Conservation (phyloP, 2,113 vertebrate genomes). For the Chaetodon auriga region DNA sequence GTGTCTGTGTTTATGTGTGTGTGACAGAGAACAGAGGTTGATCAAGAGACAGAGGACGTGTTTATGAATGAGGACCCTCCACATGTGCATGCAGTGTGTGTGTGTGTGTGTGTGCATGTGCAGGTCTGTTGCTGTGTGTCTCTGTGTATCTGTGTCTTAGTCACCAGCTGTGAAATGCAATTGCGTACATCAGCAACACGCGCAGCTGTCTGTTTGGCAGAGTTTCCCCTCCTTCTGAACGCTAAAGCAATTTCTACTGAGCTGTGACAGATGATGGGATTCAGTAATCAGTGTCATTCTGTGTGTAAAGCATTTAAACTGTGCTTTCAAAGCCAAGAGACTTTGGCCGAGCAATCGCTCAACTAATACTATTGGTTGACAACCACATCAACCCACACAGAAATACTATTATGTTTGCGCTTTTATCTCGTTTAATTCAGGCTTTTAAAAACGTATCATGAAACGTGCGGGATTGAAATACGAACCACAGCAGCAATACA, state of each 20-base stretch:
- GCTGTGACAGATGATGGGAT: conserved; percentile 77
- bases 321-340: conserved; percentile 64
- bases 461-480: neutral
- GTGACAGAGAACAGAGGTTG: conserved; percentile 47
- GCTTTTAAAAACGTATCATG: neutral
- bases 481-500: conserved; percentile 2
- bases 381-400: conserved; percentile 30
- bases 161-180: conserved; percentile 76
- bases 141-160: conserved; percentile 53
- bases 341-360: conserved; percentile 54
- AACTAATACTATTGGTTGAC: conserved; percentile 45
- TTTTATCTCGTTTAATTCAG: conserved; percentile 21
- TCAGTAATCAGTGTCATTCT: conserved; percentile 78
- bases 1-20: conserved; percentile 16
- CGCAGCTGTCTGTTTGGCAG: conserved; percentile 79
- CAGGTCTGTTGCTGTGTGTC: conserved; percentile 41
- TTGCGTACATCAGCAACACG: conserved; percentile 58
- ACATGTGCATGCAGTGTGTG: conserved; percentile 55
- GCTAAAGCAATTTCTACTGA: conserved; percentile 73
- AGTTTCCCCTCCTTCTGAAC: conserved; percentile 63
- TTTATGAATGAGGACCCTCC: conserved; percentile 48
- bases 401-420: neutral
- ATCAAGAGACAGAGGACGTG: conserved; percentile 36
- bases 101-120: neutral
- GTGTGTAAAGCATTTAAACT: conserved; percentile 68